Percentiles rank a stretch among this genome's conserved stretches.
phyloP scores from a whole-genome alignment of 2,797 vertebrate genomes.

The Typhlichthys eigenmanni region DNA sequence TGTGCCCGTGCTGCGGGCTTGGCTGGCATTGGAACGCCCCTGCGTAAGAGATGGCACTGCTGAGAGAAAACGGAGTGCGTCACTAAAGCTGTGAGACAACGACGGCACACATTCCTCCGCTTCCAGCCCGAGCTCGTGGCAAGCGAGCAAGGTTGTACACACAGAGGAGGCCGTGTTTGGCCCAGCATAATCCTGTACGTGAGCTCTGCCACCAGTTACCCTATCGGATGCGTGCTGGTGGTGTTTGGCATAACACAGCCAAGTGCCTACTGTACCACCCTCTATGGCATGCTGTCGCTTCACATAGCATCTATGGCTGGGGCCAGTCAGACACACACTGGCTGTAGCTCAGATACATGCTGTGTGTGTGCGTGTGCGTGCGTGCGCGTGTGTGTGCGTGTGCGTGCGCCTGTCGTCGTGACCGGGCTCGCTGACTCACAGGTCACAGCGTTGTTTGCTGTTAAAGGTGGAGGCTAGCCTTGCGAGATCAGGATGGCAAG shows the following conservation, averaged over 20 bases:
- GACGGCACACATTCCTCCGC: constrained; percentile 55
- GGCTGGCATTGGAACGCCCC: constrained; percentile 40
- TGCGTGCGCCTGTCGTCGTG: constrained; percentile 14
- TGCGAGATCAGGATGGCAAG: too few species aligned
- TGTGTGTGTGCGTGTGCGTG: constrained; percentile 24
- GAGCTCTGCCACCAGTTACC: constrained; percentile 34
- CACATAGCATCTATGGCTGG: constrained; percentile 37
- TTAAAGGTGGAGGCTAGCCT: too few species aligned
- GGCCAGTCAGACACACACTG: constrained; percentile 38
- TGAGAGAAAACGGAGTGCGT: constrained; percentile 65
- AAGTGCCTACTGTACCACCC: constrained; percentile 22
- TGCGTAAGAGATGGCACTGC: constrained; percentile 51
- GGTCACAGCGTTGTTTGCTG: neutral
- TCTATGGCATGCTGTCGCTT: constrained; percentile 49
- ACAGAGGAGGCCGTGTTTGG: constrained; percentile 1
- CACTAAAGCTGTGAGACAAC: constrained; percentile 54
- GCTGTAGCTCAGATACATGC: constrained; percentile 18
- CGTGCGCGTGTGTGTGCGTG: neutral
- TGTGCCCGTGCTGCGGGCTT: constrained; percentile 35
- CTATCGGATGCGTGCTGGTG: constrained; percentile 12
- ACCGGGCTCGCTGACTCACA: constrained; percentile 17
- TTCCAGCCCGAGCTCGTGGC: constrained; percentile 38
- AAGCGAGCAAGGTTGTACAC: constrained; percentile 8
- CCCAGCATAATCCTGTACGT: constrained; percentile 22
- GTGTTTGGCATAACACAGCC: constrained; percentile 43